A percentile compares a stretch with the other conserved stretches of the same genome.
Conservation (phyloP, 2,888 invertebrate species). For the Eudasyphora cyanicolor region DNA sequence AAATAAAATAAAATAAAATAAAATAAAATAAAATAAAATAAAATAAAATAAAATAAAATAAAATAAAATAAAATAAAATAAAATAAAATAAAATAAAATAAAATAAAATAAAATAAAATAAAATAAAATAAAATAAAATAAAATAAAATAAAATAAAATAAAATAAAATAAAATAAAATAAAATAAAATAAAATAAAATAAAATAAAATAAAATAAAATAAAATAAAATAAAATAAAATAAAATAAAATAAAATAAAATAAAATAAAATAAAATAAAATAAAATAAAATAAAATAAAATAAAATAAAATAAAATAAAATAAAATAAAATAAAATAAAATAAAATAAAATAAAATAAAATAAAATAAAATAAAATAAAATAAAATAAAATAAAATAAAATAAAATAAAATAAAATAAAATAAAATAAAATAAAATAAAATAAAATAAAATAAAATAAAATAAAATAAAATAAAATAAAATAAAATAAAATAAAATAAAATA, state of each 20-base stretch:
- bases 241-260: conserved; percentile 16
- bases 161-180: conserved; percentile 17
- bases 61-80: conserved; percentile 17
- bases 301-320: conserved; percentile 20
- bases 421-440: conserved; percentile 31
- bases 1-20: conserved; percentile 17
- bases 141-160: conserved; percentile 16
- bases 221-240: conserved; percentile 17
- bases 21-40: conserved; percentile 12
- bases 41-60: conserved; percentile 16
- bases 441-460: conserved; percentile 29
- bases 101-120: conserved; percentile 15
- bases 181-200: conserved; percentile 17
- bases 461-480: conserved; percentile 26
- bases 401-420: conserved; percentile 35
- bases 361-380: conserved; percentile 24
- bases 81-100: conserved; percentile 17
- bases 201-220: conserved; percentile 13
- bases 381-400: conserved; percentile 29
- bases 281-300: conserved; percentile 15
- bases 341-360: conserved; percentile 34
- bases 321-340: conserved; percentile 25
- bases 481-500: conserved; percentile 16
- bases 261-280: conserved; percentile 14
- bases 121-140: conserved; percentile 16